Base-by-base conservation (phyloP, 2,888 invertebrate genomes). In the Drosophila tanythrix region DNA sequence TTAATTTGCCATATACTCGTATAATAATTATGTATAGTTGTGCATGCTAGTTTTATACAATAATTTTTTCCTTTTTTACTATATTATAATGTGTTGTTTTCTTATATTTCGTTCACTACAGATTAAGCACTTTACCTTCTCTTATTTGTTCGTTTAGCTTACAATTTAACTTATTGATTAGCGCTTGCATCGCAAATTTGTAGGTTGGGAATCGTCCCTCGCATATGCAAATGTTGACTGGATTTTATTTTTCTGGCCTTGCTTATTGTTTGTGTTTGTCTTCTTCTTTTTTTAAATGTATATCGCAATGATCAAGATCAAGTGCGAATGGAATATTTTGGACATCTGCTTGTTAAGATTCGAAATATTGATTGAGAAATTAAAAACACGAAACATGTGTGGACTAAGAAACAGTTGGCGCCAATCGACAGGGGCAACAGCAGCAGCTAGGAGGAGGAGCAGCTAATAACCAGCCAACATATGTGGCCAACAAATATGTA, bases 121-220 rank as follows among this genome's bases (percentile, higher is more conserved):
- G 25, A 40, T 57, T n/a, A 57, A 43, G 57, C 57, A 57, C 40
- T 57, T 29, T 51, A 29, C 29, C 11, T 31, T n/a, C 29, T 3
- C 10, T 36, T 27, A 15, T 10, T 33, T 35, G 18, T 53, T 61
- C 11, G 43, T 21, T 46, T 35, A 62, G 62, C 62, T 46, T 62
- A 46, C 43, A 33, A 29, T 33, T 40, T 35, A 31, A 64, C 46
- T 58, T 64, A 57, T 63, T 57, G 57, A 36, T 43, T 29, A 57
- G 46, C 56, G 56, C 46, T 29, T 57, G 29, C 46, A 35, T 57
- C 35, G 40, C 55, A 43, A 25, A 40, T 25, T 61, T 61, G 53
- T 18, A 33, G n/a, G n/a, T 33, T 61, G 38, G n/a, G 25, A 53
- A 40, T 15, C 33, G 21, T 27, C 25, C 36, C 55, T 18, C 38